phyloP scores from a whole-genome alignment of 2,113 vertebrate species.

The Nymphicus hollandicus region DNA sequence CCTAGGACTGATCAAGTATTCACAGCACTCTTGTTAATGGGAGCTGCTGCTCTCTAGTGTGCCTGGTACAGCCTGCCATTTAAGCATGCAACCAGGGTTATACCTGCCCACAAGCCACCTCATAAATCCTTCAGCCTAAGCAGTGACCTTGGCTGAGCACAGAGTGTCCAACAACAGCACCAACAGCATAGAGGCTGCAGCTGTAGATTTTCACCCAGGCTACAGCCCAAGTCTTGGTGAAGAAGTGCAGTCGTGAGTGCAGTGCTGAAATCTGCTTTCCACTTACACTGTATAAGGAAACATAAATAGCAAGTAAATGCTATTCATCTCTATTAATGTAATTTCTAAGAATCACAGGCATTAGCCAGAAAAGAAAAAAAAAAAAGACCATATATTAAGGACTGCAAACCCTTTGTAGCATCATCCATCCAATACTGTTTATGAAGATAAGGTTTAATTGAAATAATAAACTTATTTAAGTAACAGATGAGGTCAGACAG shows the following conservation, averaged over 20 bases:
- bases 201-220: background rate
- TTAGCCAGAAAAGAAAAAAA: background rate
- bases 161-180: fast-evolving
- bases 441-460: background rate
- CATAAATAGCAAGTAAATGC: background rate
- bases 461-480: background rate
- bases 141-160: background rate
- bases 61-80: background rate
- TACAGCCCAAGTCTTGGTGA: background rate
- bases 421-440: background rate
- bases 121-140: background rate
- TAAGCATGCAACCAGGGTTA: background rate
- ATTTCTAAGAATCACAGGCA: background rate
- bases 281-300: background rate
- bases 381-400: background rate
- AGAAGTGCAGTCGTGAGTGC: background rate
- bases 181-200: too few relatives aligned
- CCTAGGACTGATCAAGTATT: background rate
- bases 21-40: fast-evolving
- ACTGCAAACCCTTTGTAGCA: background rate
- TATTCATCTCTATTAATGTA: background rate
- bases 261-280: background rate
- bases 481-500: background rate
- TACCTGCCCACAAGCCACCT: background rate
- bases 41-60: background rate